phyloP scores from a whole-genome alignment of 2,113 vertebrate species.

The Cervus canadensis region DNA sequence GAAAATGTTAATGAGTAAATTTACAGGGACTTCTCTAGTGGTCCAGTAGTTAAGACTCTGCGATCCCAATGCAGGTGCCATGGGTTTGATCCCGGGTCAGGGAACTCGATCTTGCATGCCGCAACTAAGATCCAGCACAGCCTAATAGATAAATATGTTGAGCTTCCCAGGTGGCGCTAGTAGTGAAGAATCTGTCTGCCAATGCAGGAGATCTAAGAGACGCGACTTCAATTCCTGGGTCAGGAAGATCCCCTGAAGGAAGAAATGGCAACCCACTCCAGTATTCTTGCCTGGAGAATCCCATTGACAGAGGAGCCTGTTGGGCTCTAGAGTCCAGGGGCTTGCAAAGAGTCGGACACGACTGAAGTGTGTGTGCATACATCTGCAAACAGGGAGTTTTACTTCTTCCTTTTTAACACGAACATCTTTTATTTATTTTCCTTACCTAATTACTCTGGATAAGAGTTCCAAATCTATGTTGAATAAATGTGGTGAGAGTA shows the following conservation, averaged over 20 bases:
- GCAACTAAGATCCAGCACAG: neutral
- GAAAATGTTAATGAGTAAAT: neutral
- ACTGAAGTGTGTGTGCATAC: neutral
- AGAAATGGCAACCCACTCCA: neutral
- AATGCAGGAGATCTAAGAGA: neutral
- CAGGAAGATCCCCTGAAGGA: neutral
- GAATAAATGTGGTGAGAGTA: neutral
- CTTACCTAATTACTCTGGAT: neutral
- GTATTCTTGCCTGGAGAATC: neutral
- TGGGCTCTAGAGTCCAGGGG: neutral
- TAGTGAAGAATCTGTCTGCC: neutral
- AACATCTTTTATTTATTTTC: neutral
- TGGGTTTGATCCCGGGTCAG: neutral
- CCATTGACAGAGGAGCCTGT: neutral
- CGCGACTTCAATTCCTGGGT: fast-evolving
- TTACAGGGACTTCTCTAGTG: neutral
- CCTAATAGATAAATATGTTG: too few relatives aligned
- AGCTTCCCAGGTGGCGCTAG: neutral
- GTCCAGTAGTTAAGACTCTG: neutral
- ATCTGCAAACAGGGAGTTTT: neutral
- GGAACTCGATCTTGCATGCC: fast-evolving
- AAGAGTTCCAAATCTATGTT: neutral
- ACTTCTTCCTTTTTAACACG: neutral
- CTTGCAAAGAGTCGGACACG: fast-evolving
- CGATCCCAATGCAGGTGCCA: neutral